A percentile compares a stretch with the other conserved stretches of the same genome.
Evolutionary conservation across 1,140 invertebrate genomes (phyloP).

Genomic region (Ptiloglossa arizonensis): DNA sequence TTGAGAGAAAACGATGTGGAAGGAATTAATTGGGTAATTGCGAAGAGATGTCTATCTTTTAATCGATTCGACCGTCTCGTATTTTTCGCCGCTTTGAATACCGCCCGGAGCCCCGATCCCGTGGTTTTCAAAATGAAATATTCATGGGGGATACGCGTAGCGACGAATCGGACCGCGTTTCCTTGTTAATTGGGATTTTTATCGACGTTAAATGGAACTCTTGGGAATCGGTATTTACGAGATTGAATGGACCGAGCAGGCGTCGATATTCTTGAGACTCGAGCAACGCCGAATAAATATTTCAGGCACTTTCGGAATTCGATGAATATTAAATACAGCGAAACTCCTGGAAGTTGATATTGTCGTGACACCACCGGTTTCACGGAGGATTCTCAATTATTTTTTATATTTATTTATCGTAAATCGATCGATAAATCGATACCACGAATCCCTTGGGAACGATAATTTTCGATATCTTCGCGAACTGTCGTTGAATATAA

Average conservation of each 20-base stretch:
- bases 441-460: too few species aligned
- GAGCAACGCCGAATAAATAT: neutral
- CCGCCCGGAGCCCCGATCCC: neutral
- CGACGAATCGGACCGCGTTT: neutral
- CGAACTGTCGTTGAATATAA: too few species aligned
- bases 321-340: neutral
- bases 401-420: too few species aligned
- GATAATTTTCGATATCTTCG: too few species aligned
- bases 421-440: too few species aligned
- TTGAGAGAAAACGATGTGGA: constrained; percentile 32
- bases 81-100: neutral
- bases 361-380: neutral
- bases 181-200: too few species aligned
- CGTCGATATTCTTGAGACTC: too few species aligned
- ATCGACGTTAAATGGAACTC: too few species aligned
- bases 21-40: constrained; percentile 53
- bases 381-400: neutral
- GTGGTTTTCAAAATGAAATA: neutral
- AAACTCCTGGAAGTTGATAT: neutral
- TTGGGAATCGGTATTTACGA: neutral
- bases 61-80: neutral
- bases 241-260: too few species aligned
- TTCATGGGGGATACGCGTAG: neutral
- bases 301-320: neutral
- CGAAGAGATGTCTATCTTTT: neutral